phyloP scores from a whole-genome alignment of 1,140 invertebrate species.

The Nymphalis io region DNA sequence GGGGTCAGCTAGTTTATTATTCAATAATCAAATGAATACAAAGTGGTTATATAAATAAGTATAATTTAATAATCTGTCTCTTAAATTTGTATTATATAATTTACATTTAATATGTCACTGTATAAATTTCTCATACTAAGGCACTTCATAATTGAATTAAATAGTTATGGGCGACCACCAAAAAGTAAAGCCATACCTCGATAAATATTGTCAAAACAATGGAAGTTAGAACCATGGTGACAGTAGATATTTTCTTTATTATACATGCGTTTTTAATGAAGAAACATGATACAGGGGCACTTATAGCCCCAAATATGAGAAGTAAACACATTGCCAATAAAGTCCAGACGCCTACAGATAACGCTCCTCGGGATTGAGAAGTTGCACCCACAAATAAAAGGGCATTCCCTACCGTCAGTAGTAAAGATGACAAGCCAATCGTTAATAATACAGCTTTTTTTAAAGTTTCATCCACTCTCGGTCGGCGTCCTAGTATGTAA shows the following conservation, averaged over 20 bases:
- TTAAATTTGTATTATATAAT: no score
- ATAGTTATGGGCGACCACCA: conserved; percentile 45
- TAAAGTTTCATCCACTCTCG: conserved; percentile 32
- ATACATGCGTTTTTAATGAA: conserved; percentile 41
- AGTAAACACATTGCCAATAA: conserved; percentile 44
- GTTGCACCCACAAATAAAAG: conserved; percentile 47
- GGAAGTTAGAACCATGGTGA: conserved; percentile 25
- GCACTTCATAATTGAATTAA: conserved; percentile 13
- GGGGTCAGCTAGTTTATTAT: no score
- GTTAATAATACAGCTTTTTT: conserved; percentile 49
- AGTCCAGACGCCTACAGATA: conserved; percentile 31
- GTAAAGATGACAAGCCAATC: conserved; percentile 47
- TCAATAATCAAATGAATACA: no score
- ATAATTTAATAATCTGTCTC: no score
- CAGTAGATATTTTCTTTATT: conserved; percentile 43
- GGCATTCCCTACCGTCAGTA: conserved; percentile 40
- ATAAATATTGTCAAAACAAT: conserved; percentile 43
- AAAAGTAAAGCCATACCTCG: conserved; percentile 53
- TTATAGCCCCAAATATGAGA: conserved; percentile 34
- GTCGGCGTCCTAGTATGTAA: conserved; percentile 21
- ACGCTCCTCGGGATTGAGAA: conserved; percentile 6
- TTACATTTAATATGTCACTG: no score
- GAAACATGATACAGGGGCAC: conserved; percentile 45
- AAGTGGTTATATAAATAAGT: no score
- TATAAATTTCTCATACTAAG: not conserved